These are phyloP conservation scores for Maniola hyperantus DNA, from an alignment of 2,888 invertebrate genomes.

Conservation along the genomic window DNA sequence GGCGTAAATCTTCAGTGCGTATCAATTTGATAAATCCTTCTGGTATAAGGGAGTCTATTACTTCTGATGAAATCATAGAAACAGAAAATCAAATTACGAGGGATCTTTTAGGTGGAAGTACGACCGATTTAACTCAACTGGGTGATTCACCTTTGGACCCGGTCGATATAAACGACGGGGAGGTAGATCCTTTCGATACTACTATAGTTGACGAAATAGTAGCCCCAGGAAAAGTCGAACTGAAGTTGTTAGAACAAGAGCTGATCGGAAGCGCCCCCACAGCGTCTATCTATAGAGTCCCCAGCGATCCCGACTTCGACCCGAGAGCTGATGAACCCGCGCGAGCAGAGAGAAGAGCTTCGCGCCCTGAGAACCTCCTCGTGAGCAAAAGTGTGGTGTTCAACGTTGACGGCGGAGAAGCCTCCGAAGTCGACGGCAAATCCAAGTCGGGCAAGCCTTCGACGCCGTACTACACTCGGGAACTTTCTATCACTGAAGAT, in stretches of 20 bases:
- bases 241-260: conserved; percentile 90
- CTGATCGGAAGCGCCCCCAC: conserved; percentile 78
- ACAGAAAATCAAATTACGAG: conserved; percentile 73
- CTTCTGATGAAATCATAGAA: conserved; percentile 75
- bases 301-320: conserved; percentile 91
- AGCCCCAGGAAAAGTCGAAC: conserved; percentile 89
- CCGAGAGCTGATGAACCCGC: conserved; percentile 86
- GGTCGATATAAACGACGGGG: conserved; percentile 77
- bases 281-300: conserved; percentile 65
- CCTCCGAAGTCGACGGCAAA: conserved; percentile 82
- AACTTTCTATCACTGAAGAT: conserved; percentile 82
- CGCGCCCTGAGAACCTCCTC: conserved; percentile 83
- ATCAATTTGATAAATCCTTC: conserved; percentile 86
- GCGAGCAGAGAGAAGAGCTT: conserved; percentile 80
- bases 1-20: conserved; percentile 78
- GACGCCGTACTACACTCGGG: conserved; percentile 90
- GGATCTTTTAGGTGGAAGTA: conserved; percentile 89
- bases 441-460: conserved; percentile 87
- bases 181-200: conserved; percentile 93
- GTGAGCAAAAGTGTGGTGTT: conserved; percentile 80
- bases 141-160: conserved; percentile 87
- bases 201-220: conserved; percentile 87
- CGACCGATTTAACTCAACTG: conserved; percentile 87
- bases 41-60: conserved; percentile 82
- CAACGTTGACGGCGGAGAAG: conserved; percentile 69